Evolutionary conservation across 2,797 vertebrate genomes (phyloP).

Genomic region (Setipinna tenuifilis): DNA sequence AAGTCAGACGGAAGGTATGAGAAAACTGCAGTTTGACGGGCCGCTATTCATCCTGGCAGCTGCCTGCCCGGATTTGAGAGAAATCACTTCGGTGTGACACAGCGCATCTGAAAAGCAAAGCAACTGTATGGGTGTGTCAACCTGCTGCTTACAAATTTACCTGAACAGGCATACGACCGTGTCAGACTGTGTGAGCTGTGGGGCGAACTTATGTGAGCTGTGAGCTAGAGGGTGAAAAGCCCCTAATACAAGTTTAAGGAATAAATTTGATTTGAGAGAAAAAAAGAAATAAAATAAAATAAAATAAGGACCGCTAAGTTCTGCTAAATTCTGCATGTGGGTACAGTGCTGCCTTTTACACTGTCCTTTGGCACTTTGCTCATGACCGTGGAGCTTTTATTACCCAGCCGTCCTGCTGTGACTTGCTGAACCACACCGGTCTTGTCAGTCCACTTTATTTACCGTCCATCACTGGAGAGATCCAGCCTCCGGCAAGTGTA

Average conservation of each 20-base stretch:
- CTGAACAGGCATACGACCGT: background rate
- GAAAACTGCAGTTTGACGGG: slow-evolving; percentile 50
- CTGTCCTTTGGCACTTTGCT: background rate
- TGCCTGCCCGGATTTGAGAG: slow-evolving; percentile 50
- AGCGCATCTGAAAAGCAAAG: background rate
- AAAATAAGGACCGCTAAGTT: background rate
- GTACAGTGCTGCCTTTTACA: background rate
- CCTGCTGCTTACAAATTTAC: background rate
- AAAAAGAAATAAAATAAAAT: background rate
- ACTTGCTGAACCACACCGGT: background rate
- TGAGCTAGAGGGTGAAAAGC: background rate
- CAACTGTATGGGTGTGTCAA: background rate
- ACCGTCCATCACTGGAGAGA: background rate
- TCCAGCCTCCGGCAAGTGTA: background rate
- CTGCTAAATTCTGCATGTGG: background rate
- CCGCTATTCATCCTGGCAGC: slow-evolving; percentile 43
- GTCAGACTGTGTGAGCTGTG: background rate
- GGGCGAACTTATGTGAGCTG: background rate
- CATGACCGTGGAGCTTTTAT: background rate
- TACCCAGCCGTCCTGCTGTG: background rate
- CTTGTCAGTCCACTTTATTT: background rate
- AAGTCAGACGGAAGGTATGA: slow-evolving; percentile 53
- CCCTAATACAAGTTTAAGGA: background rate
- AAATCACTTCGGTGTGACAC: slow-evolving; percentile 49
- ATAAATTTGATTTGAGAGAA: background rate